phyloP scores from a whole-genome alignment of 2,888 invertebrate species.

The Monochamus alternatus region DNA sequence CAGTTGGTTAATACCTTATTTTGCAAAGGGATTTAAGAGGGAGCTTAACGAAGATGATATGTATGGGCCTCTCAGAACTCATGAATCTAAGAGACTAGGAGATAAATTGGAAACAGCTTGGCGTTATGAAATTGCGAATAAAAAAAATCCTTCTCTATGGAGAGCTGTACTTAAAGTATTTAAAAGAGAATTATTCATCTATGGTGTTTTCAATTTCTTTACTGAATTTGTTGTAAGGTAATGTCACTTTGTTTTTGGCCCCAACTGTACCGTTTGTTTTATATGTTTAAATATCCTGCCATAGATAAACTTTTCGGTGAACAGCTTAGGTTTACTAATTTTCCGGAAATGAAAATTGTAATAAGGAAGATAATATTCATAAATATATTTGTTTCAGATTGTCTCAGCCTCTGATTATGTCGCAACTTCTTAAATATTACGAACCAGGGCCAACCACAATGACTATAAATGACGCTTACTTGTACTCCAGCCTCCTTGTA shows the following conservation, averaged over 20 bases:
- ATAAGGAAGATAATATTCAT: background rate
- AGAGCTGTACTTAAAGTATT: constrained; percentile 60
- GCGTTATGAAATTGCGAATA: constrained; percentile 54
- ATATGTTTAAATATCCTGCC: no score
- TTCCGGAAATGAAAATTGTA: no score
- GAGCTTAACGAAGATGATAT: constrained; percentile 72
- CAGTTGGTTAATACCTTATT: constrained; percentile 72
- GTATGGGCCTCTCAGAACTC: constrained; percentile 68
- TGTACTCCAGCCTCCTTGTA: constrained; percentile 83
- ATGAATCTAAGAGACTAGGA: constrained; percentile 69
- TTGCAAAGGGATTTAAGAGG: constrained; percentile 70
- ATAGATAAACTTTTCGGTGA: no score
- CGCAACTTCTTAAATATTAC: constrained; percentile 76
- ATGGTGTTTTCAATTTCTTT: constrained; percentile 41
- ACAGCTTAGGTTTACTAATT: no score
- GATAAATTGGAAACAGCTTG: constrained; percentile 66
- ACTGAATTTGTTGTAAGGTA: constrained; percentile 52
- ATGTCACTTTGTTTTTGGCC: constrained; percentile 3
- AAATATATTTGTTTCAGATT: constrained; percentile 50
- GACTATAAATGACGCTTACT: constrained; percentile 77
- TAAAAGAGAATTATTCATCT: constrained; percentile 50
- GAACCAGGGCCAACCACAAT: constrained; percentile 69
- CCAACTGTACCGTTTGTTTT: background rate
- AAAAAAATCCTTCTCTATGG: constrained; percentile 58
- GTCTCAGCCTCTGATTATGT: constrained; percentile 55